Base-by-base conservation (phyloP, 2,113 vertebrate genomes). In the Phyllopteryx taeniolatus region DNA sequence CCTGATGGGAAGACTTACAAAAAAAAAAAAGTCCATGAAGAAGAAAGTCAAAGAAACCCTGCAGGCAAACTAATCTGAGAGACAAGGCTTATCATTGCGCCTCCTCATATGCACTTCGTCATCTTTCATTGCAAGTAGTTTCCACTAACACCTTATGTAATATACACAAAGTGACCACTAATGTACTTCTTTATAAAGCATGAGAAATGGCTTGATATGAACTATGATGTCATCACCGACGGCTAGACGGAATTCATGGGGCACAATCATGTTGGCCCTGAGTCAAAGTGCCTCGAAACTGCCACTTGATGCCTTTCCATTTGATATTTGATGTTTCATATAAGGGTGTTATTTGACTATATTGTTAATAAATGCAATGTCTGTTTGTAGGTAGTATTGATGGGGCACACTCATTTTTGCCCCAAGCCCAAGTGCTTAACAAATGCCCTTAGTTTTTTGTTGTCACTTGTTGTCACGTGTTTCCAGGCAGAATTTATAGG, bases 21-120 rank as follows among this genome's bases (percentile, higher is more conserved):
- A 31, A 12, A 10, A 42, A 12, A 68, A 80, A 86, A 88, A 74
- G 20, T 22, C 76, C 64, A 78, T 78, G 62, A 76, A 71, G 39
- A 69, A 78, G 63, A 73, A 74, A 70, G 54, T 68, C 15, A 14
- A 78, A 73, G 19, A 63, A 44, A 14, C 20, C 39, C 39, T 33
- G n/a, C 14, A 67, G 73, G 73, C 20, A 35, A 61, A 22, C 35
- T 3, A 46, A 47, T 62, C 2, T 71, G 22, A 71, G 17, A 11
- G 60, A 60, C 17, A 3, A 5, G 3, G 1, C 8, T 39, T 20
- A 19, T 63, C 17, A 39, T 62, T 7, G 2, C 11, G 8, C 9
- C 35, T 19, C 17, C 33, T 62, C 8, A 9, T 62, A 19, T 6
- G 19, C 39, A 22, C 43, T 61, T 59, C 56, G 22, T 56, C n/a